Percentiles rank a stretch among this genome's conserved stretches.
These are phyloP conservation scores for Nomada fucata DNA, from an alignment of 2,888 invertebrate species.

Conservation along the genomic window DNA sequence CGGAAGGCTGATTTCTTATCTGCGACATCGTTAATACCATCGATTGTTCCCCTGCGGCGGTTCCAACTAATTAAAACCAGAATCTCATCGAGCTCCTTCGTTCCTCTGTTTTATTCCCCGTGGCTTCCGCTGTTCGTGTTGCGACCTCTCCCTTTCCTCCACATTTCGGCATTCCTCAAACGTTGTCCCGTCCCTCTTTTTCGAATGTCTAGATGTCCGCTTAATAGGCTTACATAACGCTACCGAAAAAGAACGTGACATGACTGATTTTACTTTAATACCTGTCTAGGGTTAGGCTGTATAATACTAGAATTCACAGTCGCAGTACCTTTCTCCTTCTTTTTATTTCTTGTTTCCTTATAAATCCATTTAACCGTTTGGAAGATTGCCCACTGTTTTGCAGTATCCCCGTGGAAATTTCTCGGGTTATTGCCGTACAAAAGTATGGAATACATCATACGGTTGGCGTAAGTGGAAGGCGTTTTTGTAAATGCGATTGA, in stretches of 20 bases:
- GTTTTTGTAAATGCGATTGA: conserved; percentile 30
- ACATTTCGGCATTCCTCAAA: conserved; percentile 74
- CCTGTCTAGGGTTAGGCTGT: not conserved
- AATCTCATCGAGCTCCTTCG: conserved; percentile 69
- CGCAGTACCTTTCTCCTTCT: not conserved
- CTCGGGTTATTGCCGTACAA: not conserved
- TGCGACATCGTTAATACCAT: conserved; percentile 82
- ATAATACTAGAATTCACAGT: not conserved
- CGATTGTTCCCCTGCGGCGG: conserved; percentile 81
- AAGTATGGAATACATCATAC: not conserved
- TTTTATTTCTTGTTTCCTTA: not conserved
- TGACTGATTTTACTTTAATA: conserved; percentile 19
- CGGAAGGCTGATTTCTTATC: conserved; percentile 77
- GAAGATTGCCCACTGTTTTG: not conserved
- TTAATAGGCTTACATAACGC: conserved; percentile 76
- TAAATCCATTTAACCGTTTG: not conserved
- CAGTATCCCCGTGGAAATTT: not conserved
- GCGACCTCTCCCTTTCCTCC: conserved; percentile 54
- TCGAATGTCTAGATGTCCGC: conserved; percentile 67
- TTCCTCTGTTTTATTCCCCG: conserved; percentile 49
- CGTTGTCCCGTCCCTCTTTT: conserved; percentile 71
- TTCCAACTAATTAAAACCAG: conserved; percentile 83
- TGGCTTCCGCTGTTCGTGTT: conserved; percentile 50
- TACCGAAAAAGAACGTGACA: conserved; percentile 32
- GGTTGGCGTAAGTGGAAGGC: not conserved